Evolutionary conservation across 1,140 invertebrate species (phyloP).

Genomic region (Drosophila sproati): DNA sequence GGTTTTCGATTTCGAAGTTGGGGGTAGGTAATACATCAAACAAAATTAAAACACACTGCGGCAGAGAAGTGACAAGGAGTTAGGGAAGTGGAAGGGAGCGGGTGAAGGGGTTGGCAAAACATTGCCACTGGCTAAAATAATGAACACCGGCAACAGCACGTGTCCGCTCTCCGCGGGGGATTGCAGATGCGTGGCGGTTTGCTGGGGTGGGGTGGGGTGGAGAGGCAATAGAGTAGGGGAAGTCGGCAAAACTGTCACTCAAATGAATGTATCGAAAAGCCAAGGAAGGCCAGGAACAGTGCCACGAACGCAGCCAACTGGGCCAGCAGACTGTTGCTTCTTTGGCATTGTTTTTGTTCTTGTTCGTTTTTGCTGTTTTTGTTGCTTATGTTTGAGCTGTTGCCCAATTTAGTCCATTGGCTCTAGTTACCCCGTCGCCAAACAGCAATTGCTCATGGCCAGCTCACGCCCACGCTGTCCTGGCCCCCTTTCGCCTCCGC

Average conservation of each 20-base stretch:
- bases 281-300: constrained; percentile 2
- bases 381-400: constrained; percentile 27
- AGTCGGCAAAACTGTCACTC: constrained; percentile 66
- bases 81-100: constrained; percentile 1
- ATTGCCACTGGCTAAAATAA: constrained; percentile 61
- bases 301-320: constrained; percentile 39
- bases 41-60: constrained; percentile 73
- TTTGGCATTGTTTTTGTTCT: constrained; percentile 9
- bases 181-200: constrained; percentile 21
- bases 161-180: constrained; percentile 15
- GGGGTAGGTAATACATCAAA: constrained; percentile 69
- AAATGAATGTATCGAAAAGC: constrained; percentile 60
- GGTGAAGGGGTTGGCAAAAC: constrained; percentile 48
- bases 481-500: neutral
- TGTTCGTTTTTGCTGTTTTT: constrained; percentile 9
- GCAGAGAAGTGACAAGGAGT: neutral
- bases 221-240: neutral
- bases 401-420: constrained; percentile 71
- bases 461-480: constrained; percentile 13
- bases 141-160: constrained; percentile 50
- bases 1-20: neutral
- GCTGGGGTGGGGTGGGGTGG: constrained; percentile 18
- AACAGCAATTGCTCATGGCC: constrained; percentile 59
- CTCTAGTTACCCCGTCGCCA: constrained; percentile 44
- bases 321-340: constrained; percentile 72